Conservation (phyloP, 2,797 vertebrate species). For the Crocodylus rhombifer region DNA sequence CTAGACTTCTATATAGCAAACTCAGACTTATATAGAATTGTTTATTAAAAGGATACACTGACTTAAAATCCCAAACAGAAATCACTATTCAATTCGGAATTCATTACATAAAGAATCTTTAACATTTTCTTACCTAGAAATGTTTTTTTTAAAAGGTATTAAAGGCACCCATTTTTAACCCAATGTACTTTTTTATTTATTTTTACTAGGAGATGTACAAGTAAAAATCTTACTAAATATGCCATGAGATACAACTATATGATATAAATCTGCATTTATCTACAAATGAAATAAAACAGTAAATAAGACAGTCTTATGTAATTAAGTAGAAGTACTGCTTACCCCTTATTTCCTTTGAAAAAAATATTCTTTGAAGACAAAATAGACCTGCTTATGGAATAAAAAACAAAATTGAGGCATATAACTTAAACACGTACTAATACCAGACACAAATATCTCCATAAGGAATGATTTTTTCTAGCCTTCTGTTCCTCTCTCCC, state of each 20-base stretch:
- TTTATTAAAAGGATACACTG: slow-evolving; percentile 26
- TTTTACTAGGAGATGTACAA: slow-evolving; percentile 29
- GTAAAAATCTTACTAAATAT: background rate
- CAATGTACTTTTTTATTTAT: background rate
- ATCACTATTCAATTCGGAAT: background rate
- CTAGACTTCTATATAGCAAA: slow-evolving; percentile 12
- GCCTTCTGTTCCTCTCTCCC: slow-evolving; percentile 30
- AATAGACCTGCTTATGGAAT: slow-evolving; percentile 26
- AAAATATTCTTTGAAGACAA: slow-evolving; percentile 19
- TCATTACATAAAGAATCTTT: slow-evolving; percentile 2
- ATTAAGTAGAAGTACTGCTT: slow-evolving; percentile 65
- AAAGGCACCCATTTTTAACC: slow-evolving; percentile 21
- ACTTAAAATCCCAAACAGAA: background rate
- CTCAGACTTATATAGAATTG: slow-evolving; percentile 17
- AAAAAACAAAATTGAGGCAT: slow-evolving; percentile 31
- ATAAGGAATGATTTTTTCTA: slow-evolving; percentile 22
- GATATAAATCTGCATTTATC: background rate
- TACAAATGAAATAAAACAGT: background rate
- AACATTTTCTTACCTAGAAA: background rate
- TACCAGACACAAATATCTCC: slow-evolving; percentile 6
- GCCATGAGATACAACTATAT: background rate
- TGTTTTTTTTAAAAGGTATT: slow-evolving; percentile 18
- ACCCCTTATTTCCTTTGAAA: slow-evolving; percentile 57
- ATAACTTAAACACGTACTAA: slow-evolving; percentile 12
- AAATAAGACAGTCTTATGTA: background rate